phyloP scores from a whole-genome alignment of 1,140 invertebrate species.

The Nasonia giraulti region DNA sequence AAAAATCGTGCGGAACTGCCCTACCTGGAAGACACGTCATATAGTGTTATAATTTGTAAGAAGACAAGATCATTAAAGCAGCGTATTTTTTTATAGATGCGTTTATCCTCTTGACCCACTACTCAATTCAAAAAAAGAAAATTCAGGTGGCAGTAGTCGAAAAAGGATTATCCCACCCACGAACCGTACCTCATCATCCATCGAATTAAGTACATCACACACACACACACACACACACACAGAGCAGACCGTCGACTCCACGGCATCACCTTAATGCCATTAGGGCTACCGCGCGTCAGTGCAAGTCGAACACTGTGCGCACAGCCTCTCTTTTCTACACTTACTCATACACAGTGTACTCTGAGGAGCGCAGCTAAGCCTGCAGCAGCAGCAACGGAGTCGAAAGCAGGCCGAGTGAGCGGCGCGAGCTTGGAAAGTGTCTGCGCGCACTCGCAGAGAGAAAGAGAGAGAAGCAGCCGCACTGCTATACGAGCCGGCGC shows the following conservation, averaged over 20 bases:
- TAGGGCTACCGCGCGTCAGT: background rate
- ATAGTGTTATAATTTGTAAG: too few species aligned
- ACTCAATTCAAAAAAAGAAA: too few species aligned
- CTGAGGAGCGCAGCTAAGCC: background rate
- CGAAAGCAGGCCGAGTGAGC: slow-evolving; percentile 38
- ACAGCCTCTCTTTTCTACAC: slow-evolving; percentile 6
- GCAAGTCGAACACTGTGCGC: background rate
- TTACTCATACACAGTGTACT: background rate
- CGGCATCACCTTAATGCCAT: background rate
- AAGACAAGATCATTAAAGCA: too few species aligned
- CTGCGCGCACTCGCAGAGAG: slow-evolving; percentile 33
- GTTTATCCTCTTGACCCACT: too few species aligned
- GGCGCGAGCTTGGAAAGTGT: slow-evolving; percentile 13
- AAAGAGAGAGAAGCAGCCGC: slow-evolving; percentile 32
- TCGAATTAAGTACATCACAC: background rate
- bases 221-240: too few species aligned
- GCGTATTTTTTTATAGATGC: too few species aligned
- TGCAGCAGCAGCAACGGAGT: background rate
- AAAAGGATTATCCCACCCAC: too few species aligned
- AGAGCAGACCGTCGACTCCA: background rate
- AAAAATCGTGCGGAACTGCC: too few species aligned
- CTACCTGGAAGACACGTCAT: too few species aligned
- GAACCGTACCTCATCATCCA: too few species aligned
- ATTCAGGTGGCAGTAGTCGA: too few species aligned
- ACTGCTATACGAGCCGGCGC: background rate